These are phyloP conservation scores for Phoronis australis DNA, from an alignment of 2,888 invertebrate genomes.

Conservation along the genomic window DNA sequence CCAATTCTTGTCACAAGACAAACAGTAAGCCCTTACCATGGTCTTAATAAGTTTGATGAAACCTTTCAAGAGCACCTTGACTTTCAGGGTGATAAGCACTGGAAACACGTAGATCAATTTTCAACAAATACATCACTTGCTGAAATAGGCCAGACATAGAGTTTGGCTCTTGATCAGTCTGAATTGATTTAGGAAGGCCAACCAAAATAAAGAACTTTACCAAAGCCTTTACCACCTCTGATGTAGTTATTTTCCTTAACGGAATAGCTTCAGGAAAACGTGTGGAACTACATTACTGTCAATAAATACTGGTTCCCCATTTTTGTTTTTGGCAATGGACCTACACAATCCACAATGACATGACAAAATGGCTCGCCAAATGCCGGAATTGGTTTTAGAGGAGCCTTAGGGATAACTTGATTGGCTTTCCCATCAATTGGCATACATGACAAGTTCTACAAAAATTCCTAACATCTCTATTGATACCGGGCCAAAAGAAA, in stretches of 20 bases:
- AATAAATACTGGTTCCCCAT: conserved; percentile 13
- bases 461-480: conserved; percentile 7
- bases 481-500: conserved; percentile 14
- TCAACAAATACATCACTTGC: conserved; percentile 13
- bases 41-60: background rate
- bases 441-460: conserved; percentile 11
- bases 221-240: conserved; percentile 15
- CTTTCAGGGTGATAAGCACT: conserved; percentile 5
- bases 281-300: conserved; percentile 14
- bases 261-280: conserved; percentile 22
- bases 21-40: conserved; percentile 3
- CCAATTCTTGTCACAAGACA: conserved; percentile 8
- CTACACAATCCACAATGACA: conserved; percentile 17
- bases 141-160: conserved; percentile 17
- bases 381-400: conserved; percentile 9
- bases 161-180: conserved; percentile 19
- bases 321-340: conserved; percentile 14
- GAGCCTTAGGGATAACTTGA: conserved; percentile 9
- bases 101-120: conserved; percentile 1
- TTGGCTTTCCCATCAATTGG: conserved; percentile 12
- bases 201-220: conserved; percentile 16
- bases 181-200: conserved; percentile 16
- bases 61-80: conserved; percentile 8
- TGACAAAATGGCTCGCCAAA: conserved; percentile 12
- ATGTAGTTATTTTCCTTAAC: conserved; percentile 17